phyloP scores from a whole-genome alignment of 2,888 invertebrate species.

The Catonia carolina region DNA sequence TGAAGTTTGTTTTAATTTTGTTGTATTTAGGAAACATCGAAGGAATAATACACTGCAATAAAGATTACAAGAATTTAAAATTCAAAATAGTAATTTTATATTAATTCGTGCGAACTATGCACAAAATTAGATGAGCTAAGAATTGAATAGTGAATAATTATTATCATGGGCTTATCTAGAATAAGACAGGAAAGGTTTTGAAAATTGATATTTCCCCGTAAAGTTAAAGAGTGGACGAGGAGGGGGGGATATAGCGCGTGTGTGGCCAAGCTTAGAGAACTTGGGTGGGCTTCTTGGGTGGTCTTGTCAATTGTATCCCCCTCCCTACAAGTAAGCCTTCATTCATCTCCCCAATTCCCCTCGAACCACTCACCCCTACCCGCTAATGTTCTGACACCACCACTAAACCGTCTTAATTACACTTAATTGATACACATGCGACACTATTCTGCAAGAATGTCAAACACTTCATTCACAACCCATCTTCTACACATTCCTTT shows the following conservation, averaged over 20 bases:
- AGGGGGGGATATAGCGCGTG: conserved; percentile 1
- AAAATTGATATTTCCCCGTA: too few species aligned
- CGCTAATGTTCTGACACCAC: conserved; percentile 26
- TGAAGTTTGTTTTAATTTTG: too few species aligned
- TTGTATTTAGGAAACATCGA: too few species aligned
- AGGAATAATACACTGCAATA: too few species aligned
- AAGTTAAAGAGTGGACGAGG: not conserved
- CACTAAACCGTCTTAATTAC: not conserved
- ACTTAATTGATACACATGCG: conserved; percentile 3
- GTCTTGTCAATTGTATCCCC: conserved; percentile 21
- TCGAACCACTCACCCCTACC: conserved; percentile 30
- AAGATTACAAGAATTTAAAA: too few species aligned
- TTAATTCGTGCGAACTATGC: too few species aligned
- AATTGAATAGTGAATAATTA: too few species aligned
- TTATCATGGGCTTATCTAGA: too few species aligned
- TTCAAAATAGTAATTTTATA: too few species aligned
- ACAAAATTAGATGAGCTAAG: too few species aligned
- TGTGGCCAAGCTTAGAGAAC: not conserved
- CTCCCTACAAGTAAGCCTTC: conserved; percentile 11
- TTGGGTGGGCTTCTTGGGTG: conserved; percentile 10
- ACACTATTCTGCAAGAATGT: conserved; percentile 7
- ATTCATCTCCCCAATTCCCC: conserved; percentile 22
- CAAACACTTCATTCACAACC: conserved; percentile 8
- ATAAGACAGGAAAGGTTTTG: too few species aligned
- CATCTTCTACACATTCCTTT: too few species aligned